Conservation (phyloP, 2,113 vertebrate genomes). For the Pao palembangensis region DNA sequence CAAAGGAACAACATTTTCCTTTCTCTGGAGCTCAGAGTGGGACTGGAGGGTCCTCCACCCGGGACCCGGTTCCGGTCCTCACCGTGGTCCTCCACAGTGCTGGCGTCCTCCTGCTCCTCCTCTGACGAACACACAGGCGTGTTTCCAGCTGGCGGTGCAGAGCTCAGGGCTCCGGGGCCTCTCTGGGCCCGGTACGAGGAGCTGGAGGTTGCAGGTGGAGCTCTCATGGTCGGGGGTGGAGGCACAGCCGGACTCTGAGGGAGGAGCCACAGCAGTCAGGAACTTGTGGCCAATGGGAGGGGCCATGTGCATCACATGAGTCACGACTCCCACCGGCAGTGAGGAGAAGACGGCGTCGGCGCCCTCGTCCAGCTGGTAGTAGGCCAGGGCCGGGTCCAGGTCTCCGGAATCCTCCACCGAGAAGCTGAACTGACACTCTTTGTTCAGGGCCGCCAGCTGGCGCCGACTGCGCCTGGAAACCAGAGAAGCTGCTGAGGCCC, state of each 20-base stretch:
- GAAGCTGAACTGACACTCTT: constrained; percentile 56
- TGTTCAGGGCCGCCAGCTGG: constrained; percentile 37
- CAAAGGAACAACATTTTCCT: no score
- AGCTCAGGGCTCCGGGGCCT: constrained; percentile 18
- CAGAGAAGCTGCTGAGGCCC: no score
- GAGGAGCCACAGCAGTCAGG: neutral
- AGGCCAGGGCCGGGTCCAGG: constrained; percentile 36
- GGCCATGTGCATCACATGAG: neutral
- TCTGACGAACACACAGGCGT: constrained; percentile 48
- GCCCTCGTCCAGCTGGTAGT: constrained; percentile 55
- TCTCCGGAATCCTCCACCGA: constrained; percentile 26
- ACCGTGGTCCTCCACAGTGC: constrained; percentile 55
- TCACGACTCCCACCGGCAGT: constrained; percentile 23
- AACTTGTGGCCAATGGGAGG: neutral
- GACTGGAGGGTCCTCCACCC: no score
- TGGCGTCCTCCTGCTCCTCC: constrained; percentile 60
- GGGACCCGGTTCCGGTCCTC: neutral
- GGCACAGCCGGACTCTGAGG: constrained; percentile 30
- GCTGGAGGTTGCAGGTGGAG: constrained; percentile 11
- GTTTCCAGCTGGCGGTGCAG: constrained; percentile 28
- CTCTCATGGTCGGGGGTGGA: constrained; percentile 21
- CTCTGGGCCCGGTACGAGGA: constrained; percentile 52
- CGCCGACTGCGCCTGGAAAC: constrained; percentile 47
- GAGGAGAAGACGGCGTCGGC: constrained; percentile 1
- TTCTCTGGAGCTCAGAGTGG: no score